These are phyloP conservation scores for Chrysolina haemoptera DNA, from an alignment of 2,888 invertebrate species.

Conservation along the genomic window DNA sequence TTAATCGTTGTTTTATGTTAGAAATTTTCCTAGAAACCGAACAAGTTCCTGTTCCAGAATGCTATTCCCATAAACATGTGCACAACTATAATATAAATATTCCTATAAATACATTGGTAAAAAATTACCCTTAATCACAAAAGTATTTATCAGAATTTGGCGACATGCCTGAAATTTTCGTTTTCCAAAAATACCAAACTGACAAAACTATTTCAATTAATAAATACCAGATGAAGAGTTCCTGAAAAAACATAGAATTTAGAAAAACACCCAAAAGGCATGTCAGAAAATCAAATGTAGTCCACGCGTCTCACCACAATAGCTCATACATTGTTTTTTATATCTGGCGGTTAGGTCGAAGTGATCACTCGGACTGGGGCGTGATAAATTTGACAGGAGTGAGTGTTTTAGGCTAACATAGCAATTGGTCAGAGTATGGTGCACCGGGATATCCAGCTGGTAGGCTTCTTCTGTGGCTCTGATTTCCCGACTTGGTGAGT, in stretches of 20 bases:
- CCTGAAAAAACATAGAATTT: constrained; percentile 23
- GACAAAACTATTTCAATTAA: constrained; percentile 20
- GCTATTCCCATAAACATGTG: constrained; percentile 47
- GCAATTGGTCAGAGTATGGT: constrained; percentile 85
- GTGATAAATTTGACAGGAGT: constrained; percentile 32
- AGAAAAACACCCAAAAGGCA: constrained; percentile 29
- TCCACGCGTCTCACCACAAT: neutral
- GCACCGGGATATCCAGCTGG: constrained; percentile 90
- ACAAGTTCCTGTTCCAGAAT: constrained; percentile 20
- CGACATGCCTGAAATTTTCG: constrained; percentile 42
- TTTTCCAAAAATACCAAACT: constrained; percentile 21
- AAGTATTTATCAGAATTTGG: constrained; percentile 48
- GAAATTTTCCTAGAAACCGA: neutral
- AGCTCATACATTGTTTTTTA: constrained; percentile 32
- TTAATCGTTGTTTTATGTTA: neutral
- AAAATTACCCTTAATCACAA: constrained; percentile 62
- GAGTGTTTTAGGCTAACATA: constrained; percentile 48
- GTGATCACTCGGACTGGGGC: constrained; percentile 30
- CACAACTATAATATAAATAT: constrained; percentile 57
- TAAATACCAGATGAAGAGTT: constrained; percentile 29
- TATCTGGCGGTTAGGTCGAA: neutral
- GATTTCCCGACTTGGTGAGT: constrained; percentile 85
- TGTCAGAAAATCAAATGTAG: constrained; percentile 35
- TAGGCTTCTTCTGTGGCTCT: constrained; percentile 86
- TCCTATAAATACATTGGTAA: constrained; percentile 61